Base-by-base conservation (phyloP, 37 sponge, comb jelly and placozoan species). In the Cladorhizidae sp. region DNA sequence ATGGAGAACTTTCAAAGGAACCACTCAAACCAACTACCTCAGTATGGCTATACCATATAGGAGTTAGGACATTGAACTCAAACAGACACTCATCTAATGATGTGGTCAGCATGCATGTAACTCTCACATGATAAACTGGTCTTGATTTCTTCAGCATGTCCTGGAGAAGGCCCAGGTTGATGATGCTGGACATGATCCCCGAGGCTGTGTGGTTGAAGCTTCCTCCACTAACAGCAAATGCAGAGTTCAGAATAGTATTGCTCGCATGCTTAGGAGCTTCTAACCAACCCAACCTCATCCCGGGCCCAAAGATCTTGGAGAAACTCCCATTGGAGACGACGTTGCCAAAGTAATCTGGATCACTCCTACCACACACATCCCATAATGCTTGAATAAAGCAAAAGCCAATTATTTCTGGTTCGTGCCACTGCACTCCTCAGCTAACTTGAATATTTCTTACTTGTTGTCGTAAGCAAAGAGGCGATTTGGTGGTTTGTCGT, bases 221-320 rank as follows among this genome's bases (percentile, higher is more conserved):
- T 39, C 93, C 93, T 26, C 91, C 84, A 75, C 91, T 89, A 22
- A 28, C 23, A 25, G 64, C 25, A 25, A 59, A 64, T 11, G 88
- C 88, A 68, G 85, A 79, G 33, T 29, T 54, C 26, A 40, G 31
- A 31, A 91, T 36, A 36, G 29, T 57, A 2, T 77, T 31, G 18
- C 70, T 68, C 6, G 91, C 79, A 6, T 58, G 40, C 14, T 25
- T 26, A 62, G 95, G 93, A 0, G 80, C 89, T 67, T 95, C 95
- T 37, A 91, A 25, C 95, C 95, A 95, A 18, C 95, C 95, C 33
- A 95, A 49, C 20, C 95, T 86, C 0, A 83, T 23, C 26, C 95
- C 95, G 57, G 95, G 95, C 41, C 86, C 88, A 80, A 95, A 95
- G 36, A 95, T 70, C 78, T 95, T 95, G 25, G 93, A 88, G 75